Evolutionary conservation across 1,140 invertebrate genomes (phyloP).

Genomic region (Papilio polytes): DNA sequence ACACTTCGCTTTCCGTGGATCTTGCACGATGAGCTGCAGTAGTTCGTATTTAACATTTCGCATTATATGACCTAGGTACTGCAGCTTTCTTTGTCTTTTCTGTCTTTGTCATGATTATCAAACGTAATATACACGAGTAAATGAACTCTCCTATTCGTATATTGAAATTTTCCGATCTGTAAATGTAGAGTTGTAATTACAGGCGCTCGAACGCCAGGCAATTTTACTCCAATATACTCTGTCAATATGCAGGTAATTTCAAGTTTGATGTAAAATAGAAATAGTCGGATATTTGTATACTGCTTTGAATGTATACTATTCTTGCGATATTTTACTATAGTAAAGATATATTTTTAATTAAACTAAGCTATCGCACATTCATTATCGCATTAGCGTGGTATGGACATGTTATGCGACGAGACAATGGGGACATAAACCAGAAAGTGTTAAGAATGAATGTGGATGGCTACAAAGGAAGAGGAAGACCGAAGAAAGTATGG

Average conservation of each 20-base stretch:
- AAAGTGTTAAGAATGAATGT: no score
- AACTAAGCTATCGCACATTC: no score
- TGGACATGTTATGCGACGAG: no score
- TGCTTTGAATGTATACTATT: background rate
- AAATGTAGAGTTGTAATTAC: background rate
- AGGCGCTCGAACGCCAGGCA: background rate
- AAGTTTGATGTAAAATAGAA: slow-evolving; percentile 5
- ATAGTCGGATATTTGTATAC: background rate
- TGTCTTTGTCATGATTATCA: background rate
- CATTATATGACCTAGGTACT: no score
- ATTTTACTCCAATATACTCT: background rate
- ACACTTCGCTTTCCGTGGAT: no score
- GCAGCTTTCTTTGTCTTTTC: no score
- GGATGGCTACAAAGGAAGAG: no score
- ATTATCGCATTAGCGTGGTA: no score
- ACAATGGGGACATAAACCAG: no score
- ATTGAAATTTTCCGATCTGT: background rate
- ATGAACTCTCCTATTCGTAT: background rate
- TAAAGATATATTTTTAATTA: background rate
- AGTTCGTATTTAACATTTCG: no score
- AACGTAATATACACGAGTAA: background rate
- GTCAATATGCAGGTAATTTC: slow-evolving; percentile 6
- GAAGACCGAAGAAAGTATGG: no score
- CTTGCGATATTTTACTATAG: background rate
- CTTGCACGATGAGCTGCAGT: no score